phyloP scores from a whole-genome alignment of 2,797 vertebrate genomes.

The Catharus ustulatus region DNA sequence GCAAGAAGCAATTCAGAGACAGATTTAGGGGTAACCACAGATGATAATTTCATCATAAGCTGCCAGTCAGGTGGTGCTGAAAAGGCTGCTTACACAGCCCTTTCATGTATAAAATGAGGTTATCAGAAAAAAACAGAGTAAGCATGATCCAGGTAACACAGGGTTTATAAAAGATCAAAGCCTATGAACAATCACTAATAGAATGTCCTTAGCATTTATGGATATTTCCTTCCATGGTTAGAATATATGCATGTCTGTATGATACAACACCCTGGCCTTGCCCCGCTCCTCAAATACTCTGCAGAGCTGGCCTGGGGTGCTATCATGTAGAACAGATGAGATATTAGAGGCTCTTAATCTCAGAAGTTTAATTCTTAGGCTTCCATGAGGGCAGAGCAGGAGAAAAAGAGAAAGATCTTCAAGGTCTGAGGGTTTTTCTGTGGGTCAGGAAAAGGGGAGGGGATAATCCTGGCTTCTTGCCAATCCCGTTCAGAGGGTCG shows the following conservation, averaged over 20 bases:
- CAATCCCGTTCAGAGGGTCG: too few relatives aligned
- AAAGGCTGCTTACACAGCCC: constrained; percentile 25
- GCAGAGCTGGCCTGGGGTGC: too few relatives aligned
- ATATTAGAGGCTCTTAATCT: too few relatives aligned
- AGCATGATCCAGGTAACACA: neutral
- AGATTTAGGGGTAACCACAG: constrained; percentile 20
- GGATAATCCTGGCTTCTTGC: too few relatives aligned
- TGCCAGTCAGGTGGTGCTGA: neutral
- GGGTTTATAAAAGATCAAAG: neutral
- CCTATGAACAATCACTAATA: neutral
- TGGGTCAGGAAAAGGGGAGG: too few relatives aligned
- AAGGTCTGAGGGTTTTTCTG: too few relatives aligned
- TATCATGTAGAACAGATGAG: too few relatives aligned
- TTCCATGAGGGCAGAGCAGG: too few relatives aligned
- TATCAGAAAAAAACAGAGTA: neutral
- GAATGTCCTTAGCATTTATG: neutral
- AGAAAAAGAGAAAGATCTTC: too few relatives aligned
- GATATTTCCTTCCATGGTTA: neutral
- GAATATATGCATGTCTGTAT: neutral
- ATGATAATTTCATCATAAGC: constrained; percentile 10
- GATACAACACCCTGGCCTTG: too few relatives aligned
- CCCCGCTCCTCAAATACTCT: too few relatives aligned
- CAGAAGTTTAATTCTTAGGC: too few relatives aligned
- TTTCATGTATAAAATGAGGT: neutral
- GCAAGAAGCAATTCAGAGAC: constrained; percentile 8